These are phyloP conservation scores for Rissa tridactyla DNA, from an alignment of 2,113 vertebrate genomes.

Conservation along the genomic window DNA sequence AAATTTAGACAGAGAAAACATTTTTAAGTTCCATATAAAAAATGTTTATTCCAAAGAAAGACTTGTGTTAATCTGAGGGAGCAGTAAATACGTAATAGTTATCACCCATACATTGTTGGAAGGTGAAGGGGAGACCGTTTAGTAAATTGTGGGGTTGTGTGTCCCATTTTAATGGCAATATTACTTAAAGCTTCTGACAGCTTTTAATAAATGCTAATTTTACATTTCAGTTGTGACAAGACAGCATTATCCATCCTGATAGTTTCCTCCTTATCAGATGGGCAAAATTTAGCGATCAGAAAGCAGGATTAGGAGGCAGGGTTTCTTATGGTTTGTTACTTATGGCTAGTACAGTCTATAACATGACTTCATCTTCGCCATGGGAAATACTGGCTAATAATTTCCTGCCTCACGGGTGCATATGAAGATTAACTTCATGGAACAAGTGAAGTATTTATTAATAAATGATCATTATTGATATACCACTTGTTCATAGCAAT, in stretches of 20 bases:
- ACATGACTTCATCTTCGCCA: background rate
- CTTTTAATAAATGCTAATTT: background rate
- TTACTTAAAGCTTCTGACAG: background rate
- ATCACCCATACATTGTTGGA: background rate
- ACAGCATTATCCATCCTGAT: background rate
- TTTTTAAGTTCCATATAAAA: background rate
- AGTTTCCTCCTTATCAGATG: background rate
- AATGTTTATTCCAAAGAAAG: background rate
- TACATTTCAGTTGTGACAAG: background rate
- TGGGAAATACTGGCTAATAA: background rate
- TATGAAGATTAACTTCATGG: slow-evolving; percentile 42
- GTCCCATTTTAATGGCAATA: background rate
- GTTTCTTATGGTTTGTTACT: background rate
- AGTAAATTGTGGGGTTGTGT: background rate
- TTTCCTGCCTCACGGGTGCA: background rate
- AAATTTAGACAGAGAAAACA: background rate
- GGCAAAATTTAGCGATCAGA: background rate
- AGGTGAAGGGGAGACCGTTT: background rate
- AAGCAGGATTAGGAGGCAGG: background rate
- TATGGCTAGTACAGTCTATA: background rate
- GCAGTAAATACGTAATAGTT: background rate
- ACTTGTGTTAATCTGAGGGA: background rate
- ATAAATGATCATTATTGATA: slow-evolving; percentile 14
- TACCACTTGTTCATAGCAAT: background rate
- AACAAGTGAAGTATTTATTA: slow-evolving; percentile 32